phyloP scores from a whole-genome alignment of 2,888 invertebrate species.

The Hoplodrina ambigua region DNA sequence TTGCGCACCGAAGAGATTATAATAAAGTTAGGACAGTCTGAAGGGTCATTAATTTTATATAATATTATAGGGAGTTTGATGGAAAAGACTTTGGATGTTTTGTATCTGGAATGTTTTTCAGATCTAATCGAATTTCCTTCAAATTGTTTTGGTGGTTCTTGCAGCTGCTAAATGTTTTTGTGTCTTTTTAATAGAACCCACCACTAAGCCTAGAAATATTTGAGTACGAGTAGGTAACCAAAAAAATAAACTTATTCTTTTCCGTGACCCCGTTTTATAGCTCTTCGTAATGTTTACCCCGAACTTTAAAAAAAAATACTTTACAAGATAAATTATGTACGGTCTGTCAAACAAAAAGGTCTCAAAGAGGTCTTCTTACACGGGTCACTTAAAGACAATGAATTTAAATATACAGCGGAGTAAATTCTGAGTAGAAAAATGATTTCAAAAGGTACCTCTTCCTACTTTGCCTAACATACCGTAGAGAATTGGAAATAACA shows the following conservation, averaged over 20 bases:
- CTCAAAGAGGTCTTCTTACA: slow-evolving; percentile 20
- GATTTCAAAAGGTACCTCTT: slow-evolving; percentile 58
- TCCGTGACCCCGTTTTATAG: not conserved
- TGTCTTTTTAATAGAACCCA: not conserved
- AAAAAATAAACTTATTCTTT: not conserved
- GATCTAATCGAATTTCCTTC: slow-evolving; percentile 21
- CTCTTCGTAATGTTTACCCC: not conserved
- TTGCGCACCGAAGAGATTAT: slow-evolving; percentile 80
- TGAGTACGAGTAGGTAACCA: not conserved
- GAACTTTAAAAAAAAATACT: slow-evolving; percentile 7
- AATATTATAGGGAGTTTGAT: slow-evolving; percentile 72
- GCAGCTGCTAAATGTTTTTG: not conserved
- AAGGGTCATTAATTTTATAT: slow-evolving; percentile 79
- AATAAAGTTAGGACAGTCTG: slow-evolving; percentile 79
- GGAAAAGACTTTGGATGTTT: slow-evolving; percentile 69
- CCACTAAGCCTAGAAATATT: not conserved
- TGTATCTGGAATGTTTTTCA: slow-evolving; percentile 49
- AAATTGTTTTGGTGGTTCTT: slow-evolving; percentile 22
- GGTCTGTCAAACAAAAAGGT: slow-evolving; percentile 25
- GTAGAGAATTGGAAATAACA: slow-evolving; percentile 72
- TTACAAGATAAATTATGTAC: slow-evolving; percentile 21
- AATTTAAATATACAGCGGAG: slow-evolving; percentile 57
- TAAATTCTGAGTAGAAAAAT: slow-evolving; percentile 58
- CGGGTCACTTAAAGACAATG: slow-evolving; percentile 49
- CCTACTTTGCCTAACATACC: slow-evolving; percentile 70